Percentiles rank a stretch among this genome's conserved stretches.
Conservation (phyloP, 2,797 vertebrate species). For the Labeo calbasu region DNA sequence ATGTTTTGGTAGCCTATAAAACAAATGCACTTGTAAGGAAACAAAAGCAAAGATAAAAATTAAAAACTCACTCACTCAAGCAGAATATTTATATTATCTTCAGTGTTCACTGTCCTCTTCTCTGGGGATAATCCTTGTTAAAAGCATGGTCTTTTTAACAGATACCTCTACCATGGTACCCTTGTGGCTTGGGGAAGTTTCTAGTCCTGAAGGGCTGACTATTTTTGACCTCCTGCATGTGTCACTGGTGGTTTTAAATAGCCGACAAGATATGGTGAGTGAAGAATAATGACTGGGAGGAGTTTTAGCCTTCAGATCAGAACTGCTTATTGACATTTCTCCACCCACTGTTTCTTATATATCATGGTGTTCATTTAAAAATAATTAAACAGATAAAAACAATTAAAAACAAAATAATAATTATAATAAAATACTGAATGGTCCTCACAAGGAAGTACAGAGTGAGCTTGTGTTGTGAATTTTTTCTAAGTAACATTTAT, state of each 20-base stretch:
- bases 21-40: neutral
- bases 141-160: neutral
- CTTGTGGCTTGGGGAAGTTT: conserved; percentile 50
- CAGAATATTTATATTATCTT: conserved; percentile 2
- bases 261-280: conserved; percentile 69
- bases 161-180: neutral
- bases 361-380: neutral
- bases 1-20: neutral
- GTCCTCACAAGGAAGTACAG: neutral
- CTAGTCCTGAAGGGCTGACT: conserved; percentile 67
- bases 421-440: neutral
- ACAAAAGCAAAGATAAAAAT: neutral
- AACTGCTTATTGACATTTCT: neutral
- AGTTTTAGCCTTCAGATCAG: conserved; percentile 36
- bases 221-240: conserved; percentile 78
- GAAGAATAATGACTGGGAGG: conserved; percentile 53
- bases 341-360: neutral
- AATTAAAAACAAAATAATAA: too few relatives aligned
- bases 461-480: neutral
- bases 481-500: neutral
- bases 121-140: conserved; percentile 4
- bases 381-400: too few relatives aligned
- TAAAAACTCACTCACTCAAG: neutral
- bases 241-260: conserved; percentile 69
- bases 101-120: conserved; percentile 5